Evolutionary conservation across 2,797 vertebrate species (phyloP).

Genomic region (Neosilurus hyrtlii): DNA sequence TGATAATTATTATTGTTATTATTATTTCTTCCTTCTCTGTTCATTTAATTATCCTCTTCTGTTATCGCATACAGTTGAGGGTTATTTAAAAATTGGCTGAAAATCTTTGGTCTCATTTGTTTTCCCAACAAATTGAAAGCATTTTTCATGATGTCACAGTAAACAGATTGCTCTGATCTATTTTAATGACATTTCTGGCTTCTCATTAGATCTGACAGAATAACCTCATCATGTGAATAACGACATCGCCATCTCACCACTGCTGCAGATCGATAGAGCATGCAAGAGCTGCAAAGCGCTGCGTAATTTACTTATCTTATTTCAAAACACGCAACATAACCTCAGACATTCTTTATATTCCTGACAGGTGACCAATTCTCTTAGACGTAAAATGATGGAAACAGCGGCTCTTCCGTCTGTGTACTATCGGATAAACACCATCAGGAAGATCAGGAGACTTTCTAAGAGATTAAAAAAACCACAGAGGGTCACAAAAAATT

Average conservation of each 20-base stretch:
- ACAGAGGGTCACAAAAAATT: not conserved
- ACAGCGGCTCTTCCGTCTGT: not conserved
- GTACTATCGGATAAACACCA: not conserved
- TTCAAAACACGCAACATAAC: not conserved
- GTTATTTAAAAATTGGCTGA: slow-evolving; percentile 32
- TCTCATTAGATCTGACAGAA: slow-evolving; percentile 28
- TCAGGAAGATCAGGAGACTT: not conserved
- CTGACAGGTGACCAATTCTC: slow-evolving; percentile 15
- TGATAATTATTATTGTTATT: too few species aligned
- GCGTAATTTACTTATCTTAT: slow-evolving; percentile 23
- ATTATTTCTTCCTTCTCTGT: too few species aligned
- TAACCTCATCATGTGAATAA: slow-evolving; percentile 34
- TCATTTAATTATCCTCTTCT: not conserved
- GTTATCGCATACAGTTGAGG: not conserved
- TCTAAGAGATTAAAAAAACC: not conserved
- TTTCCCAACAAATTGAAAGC: slow-evolving; percentile 15
- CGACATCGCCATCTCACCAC: not conserved
- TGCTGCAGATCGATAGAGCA: slow-evolving; percentile 3
- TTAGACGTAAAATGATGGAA: not conserved
- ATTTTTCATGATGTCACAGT: slow-evolving; percentile 25
- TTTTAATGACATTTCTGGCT: slow-evolving; percentile 29
- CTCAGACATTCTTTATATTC: slow-evolving; percentile 2
- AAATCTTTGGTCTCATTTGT: slow-evolving; percentile 9
- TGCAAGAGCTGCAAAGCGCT: not conserved
- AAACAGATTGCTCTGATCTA: slow-evolving; percentile 1